phyloP scores from a whole-genome alignment of 2,113 vertebrate species.

The Austrofundulus limnaeus region DNA sequence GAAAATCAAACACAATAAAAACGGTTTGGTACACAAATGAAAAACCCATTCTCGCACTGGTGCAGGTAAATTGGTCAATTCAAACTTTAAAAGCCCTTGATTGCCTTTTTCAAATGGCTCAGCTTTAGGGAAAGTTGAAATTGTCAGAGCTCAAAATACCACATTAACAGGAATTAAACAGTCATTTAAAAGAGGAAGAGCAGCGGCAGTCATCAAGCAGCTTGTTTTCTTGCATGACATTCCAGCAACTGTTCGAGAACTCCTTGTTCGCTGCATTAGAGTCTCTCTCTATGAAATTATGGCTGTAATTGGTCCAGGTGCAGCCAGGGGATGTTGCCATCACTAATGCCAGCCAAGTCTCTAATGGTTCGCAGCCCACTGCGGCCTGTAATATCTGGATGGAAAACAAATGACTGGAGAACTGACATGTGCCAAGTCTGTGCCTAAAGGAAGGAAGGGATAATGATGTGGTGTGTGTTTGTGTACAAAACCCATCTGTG shows the following conservation, averaged over 20 bases:
- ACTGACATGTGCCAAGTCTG: slow-evolving; percentile 26
- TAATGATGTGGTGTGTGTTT: slow-evolving; percentile 39
- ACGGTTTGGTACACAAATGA: slow-evolving; percentile 11
- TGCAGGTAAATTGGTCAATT: slow-evolving; percentile 32
- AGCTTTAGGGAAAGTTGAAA: background rate
- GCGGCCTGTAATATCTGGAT: slow-evolving; percentile 22
- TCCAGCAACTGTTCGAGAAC: background rate
- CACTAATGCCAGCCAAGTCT: slow-evolving; percentile 30
- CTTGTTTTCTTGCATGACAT: slow-evolving; percentile 20
- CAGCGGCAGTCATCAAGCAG: slow-evolving; percentile 10
- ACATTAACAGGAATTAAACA: slow-evolving; percentile 19
- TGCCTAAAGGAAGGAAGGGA: slow-evolving; percentile 35
- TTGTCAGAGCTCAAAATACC: slow-evolving; percentile 14
- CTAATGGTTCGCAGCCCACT: slow-evolving; percentile 41
- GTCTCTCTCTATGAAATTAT: slow-evolving; percentile 46
- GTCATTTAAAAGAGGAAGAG: background rate
- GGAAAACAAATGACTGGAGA: slow-evolving; percentile 28
- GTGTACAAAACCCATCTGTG: background rate
- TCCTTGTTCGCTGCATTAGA: slow-evolving; percentile 38
- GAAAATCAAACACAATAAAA: slow-evolving; percentile 23
- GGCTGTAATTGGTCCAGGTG: slow-evolving; percentile 54
- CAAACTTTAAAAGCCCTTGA: background rate
- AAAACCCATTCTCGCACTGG: slow-evolving; percentile 22
- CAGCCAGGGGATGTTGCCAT: slow-evolving; percentile 42
- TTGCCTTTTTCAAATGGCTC: slow-evolving; percentile 5